Evolutionary conservation across 2,888 invertebrate genomes (phyloP).

Genomic region (Eueremaeus valkanovi): DNA sequence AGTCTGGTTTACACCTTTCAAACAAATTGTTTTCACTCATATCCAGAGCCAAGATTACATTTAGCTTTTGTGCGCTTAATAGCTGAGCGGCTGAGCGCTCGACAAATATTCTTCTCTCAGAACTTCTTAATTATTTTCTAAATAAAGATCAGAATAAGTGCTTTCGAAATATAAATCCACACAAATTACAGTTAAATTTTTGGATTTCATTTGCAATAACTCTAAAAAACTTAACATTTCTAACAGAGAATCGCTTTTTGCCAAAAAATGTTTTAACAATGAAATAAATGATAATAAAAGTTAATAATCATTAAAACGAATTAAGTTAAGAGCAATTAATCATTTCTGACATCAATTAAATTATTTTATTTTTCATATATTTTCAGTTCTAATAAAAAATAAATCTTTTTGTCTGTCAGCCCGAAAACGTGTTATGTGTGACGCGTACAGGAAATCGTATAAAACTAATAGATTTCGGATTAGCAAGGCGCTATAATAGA

Average conservation of each 20-base stretch:
- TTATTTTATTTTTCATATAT: not conserved
- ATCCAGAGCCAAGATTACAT: conserved; percentile 10
- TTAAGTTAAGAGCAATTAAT: not conserved
- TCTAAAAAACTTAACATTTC: not conserved
- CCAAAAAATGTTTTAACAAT: not conserved
- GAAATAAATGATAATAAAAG: too few relatives aligned
- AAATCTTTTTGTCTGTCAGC: conserved; percentile 60
- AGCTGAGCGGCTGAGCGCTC: too few relatives aligned
- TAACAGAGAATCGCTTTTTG: not conserved
- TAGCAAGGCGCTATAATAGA: conserved; percentile 87
- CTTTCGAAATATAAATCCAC: not conserved
- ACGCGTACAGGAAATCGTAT: conserved; percentile 95
- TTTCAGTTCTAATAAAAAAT: not conserved
- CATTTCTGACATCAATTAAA: not conserved
- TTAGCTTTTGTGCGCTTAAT: not conserved
- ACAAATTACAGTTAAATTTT: not conserved
- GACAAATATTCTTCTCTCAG: not conserved
- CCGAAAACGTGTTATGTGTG: conserved; percentile 95
- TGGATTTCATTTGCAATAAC: not conserved
- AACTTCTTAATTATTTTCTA: not conserved
- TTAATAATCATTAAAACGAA: too few relatives aligned
- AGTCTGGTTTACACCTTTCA: not conserved
- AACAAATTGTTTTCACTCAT: conserved; percentile 7
- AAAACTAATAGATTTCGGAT: conserved; percentile 97
- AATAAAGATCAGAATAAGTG: conserved; percentile 3